Percentiles rank a stretch among this genome's conserved stretches.
Evolutionary conservation across 2,797 vertebrate genomes (phyloP).

Genomic region (Cyprinella venusta): DNA sequence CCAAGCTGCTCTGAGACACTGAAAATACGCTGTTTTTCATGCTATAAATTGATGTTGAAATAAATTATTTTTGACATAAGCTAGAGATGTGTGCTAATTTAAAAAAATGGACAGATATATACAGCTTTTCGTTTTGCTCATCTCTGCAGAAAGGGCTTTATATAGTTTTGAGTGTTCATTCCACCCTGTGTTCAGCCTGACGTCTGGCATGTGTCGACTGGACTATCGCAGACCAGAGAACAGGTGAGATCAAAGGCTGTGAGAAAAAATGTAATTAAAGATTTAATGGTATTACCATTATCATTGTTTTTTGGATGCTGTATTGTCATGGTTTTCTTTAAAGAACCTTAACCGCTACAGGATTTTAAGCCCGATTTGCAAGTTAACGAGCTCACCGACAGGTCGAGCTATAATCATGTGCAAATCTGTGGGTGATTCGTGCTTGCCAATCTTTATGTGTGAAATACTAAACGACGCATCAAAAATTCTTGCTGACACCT

Average conservation of each 20-base stretch:
- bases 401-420: too few relatives aligned
- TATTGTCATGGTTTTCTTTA: neutral
- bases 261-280: neutral
- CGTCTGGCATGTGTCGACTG: slow-evolving; percentile 87
- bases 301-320: neutral
- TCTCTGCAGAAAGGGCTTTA: slow-evolving; percentile 85
- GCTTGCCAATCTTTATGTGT: too few relatives aligned
- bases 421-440: too few relatives aligned
- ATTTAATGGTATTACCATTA: neutral
- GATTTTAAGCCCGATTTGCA: too few relatives aligned
- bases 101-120: neutral
- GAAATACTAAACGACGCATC: too few relatives aligned
- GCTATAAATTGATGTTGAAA: neutral
- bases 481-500: too few relatives aligned
- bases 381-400: too few relatives aligned
- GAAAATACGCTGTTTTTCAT: neutral
- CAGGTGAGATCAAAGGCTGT: slow-evolving; percentile 76
- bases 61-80: neutral
- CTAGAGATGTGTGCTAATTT: neutral
- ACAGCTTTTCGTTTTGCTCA: neutral
- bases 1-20: neutral
- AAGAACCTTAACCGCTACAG: neutral
- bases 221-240: slow-evolving; percentile 93
- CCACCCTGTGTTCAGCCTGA: slow-evolving; percentile 95
- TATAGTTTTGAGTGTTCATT: slow-evolving; percentile 95